Evolutionary conservation across 2,888 invertebrate genomes (phyloP).

Genomic region (Phlogophora meticulosa): DNA sequence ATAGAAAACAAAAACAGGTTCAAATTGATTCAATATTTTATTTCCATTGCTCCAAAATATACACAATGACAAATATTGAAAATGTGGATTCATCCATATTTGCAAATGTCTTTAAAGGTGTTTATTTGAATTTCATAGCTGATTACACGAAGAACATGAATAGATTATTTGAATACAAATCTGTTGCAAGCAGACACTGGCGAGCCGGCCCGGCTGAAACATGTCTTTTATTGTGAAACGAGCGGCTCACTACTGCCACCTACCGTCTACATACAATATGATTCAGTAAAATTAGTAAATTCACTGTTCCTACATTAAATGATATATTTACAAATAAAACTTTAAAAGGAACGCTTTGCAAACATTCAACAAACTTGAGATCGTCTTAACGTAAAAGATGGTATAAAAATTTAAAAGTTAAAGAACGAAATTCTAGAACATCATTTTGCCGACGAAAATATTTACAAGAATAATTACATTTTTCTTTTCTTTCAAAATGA

Average conservation of each 20-base stretch:
- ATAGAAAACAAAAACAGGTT: slow-evolving; percentile 66
- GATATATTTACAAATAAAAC: slow-evolving; percentile 91
- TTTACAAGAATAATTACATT: slow-evolving; percentile 84
- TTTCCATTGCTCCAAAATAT: slow-evolving; percentile 91
- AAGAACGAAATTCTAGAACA: slow-evolving; percentile 87
- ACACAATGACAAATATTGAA: slow-evolving; percentile 89
- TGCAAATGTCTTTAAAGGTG: slow-evolving; percentile 87
- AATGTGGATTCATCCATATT: slow-evolving; percentile 85
- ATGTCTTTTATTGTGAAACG: slow-evolving; percentile 78
- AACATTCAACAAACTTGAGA: slow-evolving; percentile 91
- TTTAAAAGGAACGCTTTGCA: slow-evolving; percentile 91
- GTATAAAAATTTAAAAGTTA: slow-evolving; percentile 88
- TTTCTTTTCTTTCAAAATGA: slow-evolving; percentile 73
- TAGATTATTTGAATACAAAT: slow-evolving; percentile 85
- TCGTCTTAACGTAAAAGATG: slow-evolving; percentile 91
- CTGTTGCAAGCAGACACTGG: slow-evolving; percentile 78
- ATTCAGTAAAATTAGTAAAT: slow-evolving; percentile 88
- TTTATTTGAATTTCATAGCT: slow-evolving; percentile 87
- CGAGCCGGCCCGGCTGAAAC: slow-evolving; percentile 69
- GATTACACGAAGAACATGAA: slow-evolving; percentile 89
- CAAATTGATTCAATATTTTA: slow-evolving; percentile 89
- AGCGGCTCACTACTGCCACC: slow-evolving; percentile 71
- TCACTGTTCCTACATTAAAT: slow-evolving; percentile 88
- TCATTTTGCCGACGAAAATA: slow-evolving; percentile 81
- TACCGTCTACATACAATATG: slow-evolving; percentile 80